Conservation (phyloP, 2,888 invertebrate genomes). For the Stenodera caucasica region DNA sequence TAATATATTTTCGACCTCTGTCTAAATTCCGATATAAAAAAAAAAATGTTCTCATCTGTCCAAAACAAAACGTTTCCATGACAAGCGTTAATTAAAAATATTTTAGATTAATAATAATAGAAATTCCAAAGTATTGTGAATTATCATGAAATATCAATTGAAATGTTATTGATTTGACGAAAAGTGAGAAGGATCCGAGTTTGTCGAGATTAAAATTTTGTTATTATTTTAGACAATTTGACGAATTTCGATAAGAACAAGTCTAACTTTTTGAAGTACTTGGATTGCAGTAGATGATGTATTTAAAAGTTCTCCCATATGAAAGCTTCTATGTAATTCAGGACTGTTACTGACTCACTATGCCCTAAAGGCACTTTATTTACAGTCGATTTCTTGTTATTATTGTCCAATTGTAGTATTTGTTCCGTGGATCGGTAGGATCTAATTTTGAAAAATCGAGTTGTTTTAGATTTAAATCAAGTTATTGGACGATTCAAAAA, state of each 20-base stretch:
- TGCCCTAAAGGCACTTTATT: constrained; percentile 28
- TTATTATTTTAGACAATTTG: too few species aligned
- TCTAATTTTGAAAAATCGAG: too few species aligned
- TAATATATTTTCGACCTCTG: constrained; percentile 25
- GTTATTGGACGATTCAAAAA: not conserved
- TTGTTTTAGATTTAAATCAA: not conserved
- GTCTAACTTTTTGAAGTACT: not conserved
- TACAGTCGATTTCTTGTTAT: constrained; percentile 12
- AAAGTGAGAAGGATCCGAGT: too few species aligned
- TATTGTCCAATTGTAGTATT: too few species aligned
- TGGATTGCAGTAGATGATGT: constrained; percentile 15
- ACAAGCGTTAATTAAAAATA: constrained; percentile 18
- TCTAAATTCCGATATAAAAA: constrained; percentile 16
- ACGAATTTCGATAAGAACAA: too few species aligned
- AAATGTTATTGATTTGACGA: too few species aligned
- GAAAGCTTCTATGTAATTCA: constrained; percentile 26
- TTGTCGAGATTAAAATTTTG: too few species aligned
- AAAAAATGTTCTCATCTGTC: not conserved
- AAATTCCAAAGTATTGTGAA: not conserved
- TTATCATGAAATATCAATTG: too few species aligned
- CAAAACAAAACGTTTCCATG: constrained; percentile 6
- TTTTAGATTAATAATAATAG: not conserved
- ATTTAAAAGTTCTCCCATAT: constrained; percentile 27
- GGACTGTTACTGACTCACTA: constrained; percentile 24
- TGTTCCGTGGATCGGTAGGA: too few species aligned